Evolutionary conservation across 2,797 vertebrate genomes (phyloP).

Genomic region (Helarctos malayanus): DNA sequence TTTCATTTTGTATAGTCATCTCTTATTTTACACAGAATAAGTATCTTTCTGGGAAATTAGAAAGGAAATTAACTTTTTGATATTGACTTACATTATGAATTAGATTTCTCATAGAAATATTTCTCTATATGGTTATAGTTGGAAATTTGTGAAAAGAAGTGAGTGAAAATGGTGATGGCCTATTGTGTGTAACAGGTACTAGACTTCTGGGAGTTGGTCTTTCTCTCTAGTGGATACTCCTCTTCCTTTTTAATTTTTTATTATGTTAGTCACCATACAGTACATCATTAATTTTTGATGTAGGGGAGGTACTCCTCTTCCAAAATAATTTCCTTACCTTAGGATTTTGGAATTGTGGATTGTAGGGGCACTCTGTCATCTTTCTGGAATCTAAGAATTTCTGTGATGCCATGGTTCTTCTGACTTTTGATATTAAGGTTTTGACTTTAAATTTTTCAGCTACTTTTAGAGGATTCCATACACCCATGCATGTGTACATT

Average conservation of each 20-base stretch:
- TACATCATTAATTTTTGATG: no score
- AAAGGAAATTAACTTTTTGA: conserved; percentile 11
- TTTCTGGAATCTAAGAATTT: conserved; percentile 33
- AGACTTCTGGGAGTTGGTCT: background rate
- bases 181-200: background rate
- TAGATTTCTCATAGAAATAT: conserved; percentile 15
- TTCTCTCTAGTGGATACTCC: background rate
- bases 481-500: background rate
- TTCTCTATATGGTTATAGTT: background rate
- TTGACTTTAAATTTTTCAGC: conserved; percentile 1
- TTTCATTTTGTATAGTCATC: conserved; percentile 57
- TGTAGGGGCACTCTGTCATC: background rate
- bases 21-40: conserved; percentile 5
- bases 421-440: conserved; percentile 15
- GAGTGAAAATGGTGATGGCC: background rate
- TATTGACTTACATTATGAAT: background rate
- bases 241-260: background rate
- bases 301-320: background rate
- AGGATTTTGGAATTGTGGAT: conserved; percentile 5
- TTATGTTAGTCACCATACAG: no score
- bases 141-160: background rate
- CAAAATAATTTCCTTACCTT: background rate
- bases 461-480: background rate
- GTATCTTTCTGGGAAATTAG: conserved; percentile 31
- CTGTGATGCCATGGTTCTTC: background rate